Evolutionary conservation across 2,113 vertebrate genomes (phyloP).

Genomic region (Coreoperca whiteheadi): DNA sequence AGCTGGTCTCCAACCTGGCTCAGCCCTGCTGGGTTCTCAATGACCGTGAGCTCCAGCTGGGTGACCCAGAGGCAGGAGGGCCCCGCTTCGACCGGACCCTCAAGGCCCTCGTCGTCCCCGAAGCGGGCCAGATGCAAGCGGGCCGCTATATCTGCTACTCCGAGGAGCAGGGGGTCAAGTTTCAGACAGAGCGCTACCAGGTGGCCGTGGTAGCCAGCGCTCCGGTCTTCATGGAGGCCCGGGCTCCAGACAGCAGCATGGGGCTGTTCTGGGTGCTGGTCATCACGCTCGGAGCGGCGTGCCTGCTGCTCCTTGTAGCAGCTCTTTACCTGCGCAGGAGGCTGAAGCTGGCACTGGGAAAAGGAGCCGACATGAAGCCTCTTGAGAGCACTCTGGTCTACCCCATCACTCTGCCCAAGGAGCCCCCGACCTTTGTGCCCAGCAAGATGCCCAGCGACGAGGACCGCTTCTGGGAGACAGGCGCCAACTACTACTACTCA

Average conservation of each 20-base stretch:
- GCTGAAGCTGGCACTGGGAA: slow-evolving; percentile 90
- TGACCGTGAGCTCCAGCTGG: slow-evolving; percentile 84
- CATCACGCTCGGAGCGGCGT: slow-evolving; percentile 90
- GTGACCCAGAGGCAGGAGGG: slow-evolving; percentile 73
- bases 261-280: slow-evolving; percentile 94
- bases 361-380: slow-evolving; percentile 89
- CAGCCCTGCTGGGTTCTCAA: slow-evolving; percentile 91
- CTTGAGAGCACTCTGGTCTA: slow-evolving; percentile 94
- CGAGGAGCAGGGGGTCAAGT: slow-evolving; percentile 88
- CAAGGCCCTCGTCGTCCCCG: slow-evolving; percentile 88
- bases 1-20: slow-evolving; percentile 94
- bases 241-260: slow-evolving; percentile 90
- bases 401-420: slow-evolving; percentile 94
- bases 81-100: slow-evolving; percentile 86
- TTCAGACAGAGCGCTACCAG: slow-evolving; percentile 88
- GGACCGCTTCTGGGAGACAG: slow-evolving; percentile 95
- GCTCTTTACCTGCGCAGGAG: slow-evolving; percentile 91
- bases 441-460: slow-evolving; percentile 89
- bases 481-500: slow-evolving; percentile 93
- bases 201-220: slow-evolving; percentile 88
- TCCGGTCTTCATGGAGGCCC: slow-evolving; percentile 88
- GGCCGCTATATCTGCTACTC: slow-evolving; percentile 92
- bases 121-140: slow-evolving; percentile 83
- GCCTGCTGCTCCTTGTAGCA: slow-evolving; percentile 88
- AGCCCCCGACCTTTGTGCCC: slow-evolving; percentile 90